Evolutionary conservation across 2,888 invertebrate species (phyloP), one percentile per base, ranked within the genome.

Genomic region (Crepidodera aurea): DNA sequence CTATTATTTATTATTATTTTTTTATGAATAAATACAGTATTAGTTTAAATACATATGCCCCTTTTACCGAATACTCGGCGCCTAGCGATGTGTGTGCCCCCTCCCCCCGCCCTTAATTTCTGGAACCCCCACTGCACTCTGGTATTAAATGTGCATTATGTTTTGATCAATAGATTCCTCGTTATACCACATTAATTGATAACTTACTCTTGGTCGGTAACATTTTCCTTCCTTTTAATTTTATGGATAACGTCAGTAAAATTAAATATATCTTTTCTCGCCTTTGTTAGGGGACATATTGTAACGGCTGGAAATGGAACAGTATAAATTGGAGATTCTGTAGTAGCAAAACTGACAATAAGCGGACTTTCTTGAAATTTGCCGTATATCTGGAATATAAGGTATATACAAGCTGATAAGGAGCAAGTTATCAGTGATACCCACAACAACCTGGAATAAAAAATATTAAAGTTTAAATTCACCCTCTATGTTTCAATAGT

Each of bases 311-410:
- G 80, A 71, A 80, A 80, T 3, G 80, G 79, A 32, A 87, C 85
- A 78, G 84, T 83, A 84, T 87, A 86, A 51, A 87, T 85, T 1
- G 86, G 86, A 7, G 88, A 90, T 0, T 89, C 86, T 51, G 86
- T 88, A 74, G 90, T 90, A 0, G 89, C 89, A 73, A 90, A 90
- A 72, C 88, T 89, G 2, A 90, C 90, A 71, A 90, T 90, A 0
- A 90, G 90, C 0, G 90, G 90, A 73, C 86, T 88, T 63, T 84
- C 84, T 59, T 87, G 84, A 89, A 90, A 90, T 78, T 90, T 90
- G 67, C 83, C 82, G 84, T 87, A 90, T 5, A 88, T 85, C 74
- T 87, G 86, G 64, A 83, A 80, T 34, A 88, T 89, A 1, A 87
- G 78, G 34, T 82, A 82, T 44, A 83, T 77, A 69, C 89, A 89